Conservation (phyloP, 2,888 invertebrate species). For the Nematopogon swammerdamellus region DNA sequence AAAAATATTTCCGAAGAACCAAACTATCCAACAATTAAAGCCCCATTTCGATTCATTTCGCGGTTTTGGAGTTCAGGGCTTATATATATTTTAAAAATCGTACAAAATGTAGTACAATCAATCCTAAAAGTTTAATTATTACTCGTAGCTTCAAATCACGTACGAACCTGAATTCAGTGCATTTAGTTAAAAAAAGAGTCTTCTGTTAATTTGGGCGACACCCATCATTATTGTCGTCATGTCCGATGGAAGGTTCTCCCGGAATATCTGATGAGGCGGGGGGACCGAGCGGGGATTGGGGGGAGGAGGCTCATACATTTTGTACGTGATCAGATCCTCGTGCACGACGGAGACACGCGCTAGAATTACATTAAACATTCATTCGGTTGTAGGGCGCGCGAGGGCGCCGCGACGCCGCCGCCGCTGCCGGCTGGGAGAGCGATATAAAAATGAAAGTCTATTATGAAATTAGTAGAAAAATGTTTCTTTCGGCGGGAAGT, state of each 20-base stretch:
- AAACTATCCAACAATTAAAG: too few species aligned
- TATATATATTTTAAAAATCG: too few species aligned
- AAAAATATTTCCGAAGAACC: too few species aligned
- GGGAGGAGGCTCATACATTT: conserved; percentile 15
- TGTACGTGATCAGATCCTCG: conserved; percentile 29
- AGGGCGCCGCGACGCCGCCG: too few species aligned
- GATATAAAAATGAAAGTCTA: conserved; percentile 52
- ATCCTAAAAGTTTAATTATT: too few species aligned
- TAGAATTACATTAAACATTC: conserved; percentile 47
- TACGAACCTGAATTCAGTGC: too few species aligned
- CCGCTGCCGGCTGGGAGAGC: too few species aligned
- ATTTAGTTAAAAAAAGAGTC: too few species aligned
- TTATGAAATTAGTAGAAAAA: conserved; percentile 45
- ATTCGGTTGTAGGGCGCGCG: conserved; percentile 10
- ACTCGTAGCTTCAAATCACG: too few species aligned
- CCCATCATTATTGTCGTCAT: background rate
- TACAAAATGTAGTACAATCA: too few species aligned
- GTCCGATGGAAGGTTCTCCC: conserved; percentile 23
- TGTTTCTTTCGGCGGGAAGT: conserved; percentile 31
- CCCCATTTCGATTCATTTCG: too few species aligned
- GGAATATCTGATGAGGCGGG: conserved; percentile 38
- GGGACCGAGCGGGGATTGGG: conserved; percentile 15
- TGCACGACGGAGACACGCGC: conserved; percentile 15
- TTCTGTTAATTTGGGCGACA: background rate
- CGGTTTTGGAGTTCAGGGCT: too few species aligned